Evolutionary conservation across 2,888 invertebrate genomes (phyloP).

Genomic region (Nymphalis urticae): DNA sequence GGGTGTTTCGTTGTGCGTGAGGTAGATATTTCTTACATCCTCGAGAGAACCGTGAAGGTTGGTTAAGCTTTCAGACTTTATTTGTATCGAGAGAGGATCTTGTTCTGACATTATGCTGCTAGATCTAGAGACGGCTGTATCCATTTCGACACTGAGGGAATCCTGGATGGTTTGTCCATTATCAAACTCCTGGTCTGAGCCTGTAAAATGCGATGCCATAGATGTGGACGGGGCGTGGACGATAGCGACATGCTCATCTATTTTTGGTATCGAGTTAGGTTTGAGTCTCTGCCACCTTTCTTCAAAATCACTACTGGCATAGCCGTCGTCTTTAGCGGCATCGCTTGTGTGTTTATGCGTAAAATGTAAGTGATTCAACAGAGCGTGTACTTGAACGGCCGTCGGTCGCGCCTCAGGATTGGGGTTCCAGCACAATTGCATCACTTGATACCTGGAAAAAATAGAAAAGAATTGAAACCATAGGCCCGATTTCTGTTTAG

Average conservation of each 20-base stretch:
- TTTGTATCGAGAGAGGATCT: slow-evolving; percentile 65
- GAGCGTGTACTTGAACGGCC: slow-evolving; percentile 66
- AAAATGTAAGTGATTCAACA: slow-evolving; percentile 67
- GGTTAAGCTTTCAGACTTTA: slow-evolving; percentile 80
- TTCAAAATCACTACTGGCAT: slow-evolving; percentile 83
- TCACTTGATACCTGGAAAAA: slow-evolving; percentile 83
- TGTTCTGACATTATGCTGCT: slow-evolving; percentile 74
- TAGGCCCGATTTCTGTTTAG: not conserved
- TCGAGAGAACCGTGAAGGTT: slow-evolving; percentile 87
- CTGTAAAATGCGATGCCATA: slow-evolving; percentile 59
- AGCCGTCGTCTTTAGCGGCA: slow-evolving; percentile 50
- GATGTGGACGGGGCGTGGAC: slow-evolving; percentile 70
- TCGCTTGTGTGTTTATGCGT: slow-evolving; percentile 53
- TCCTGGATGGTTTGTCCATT: slow-evolving; percentile 54
- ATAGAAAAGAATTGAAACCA: slow-evolving; percentile 1
- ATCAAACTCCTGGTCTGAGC: slow-evolving; percentile 61
- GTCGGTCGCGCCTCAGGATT: slow-evolving; percentile 58
- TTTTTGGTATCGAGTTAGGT: slow-evolving; percentile 83
- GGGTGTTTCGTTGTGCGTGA: slow-evolving; percentile 71
- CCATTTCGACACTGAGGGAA: slow-evolving; percentile 63
- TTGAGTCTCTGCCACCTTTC: slow-evolving; percentile 87
- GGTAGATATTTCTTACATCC: slow-evolving; percentile 77
- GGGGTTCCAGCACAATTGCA: slow-evolving; percentile 86
- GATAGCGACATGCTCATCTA: slow-evolving; percentile 78
- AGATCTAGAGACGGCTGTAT: slow-evolving; percentile 67